phyloP scores from a whole-genome alignment of 2,888 invertebrate species.

The Keiferia lycopersicella region DNA sequence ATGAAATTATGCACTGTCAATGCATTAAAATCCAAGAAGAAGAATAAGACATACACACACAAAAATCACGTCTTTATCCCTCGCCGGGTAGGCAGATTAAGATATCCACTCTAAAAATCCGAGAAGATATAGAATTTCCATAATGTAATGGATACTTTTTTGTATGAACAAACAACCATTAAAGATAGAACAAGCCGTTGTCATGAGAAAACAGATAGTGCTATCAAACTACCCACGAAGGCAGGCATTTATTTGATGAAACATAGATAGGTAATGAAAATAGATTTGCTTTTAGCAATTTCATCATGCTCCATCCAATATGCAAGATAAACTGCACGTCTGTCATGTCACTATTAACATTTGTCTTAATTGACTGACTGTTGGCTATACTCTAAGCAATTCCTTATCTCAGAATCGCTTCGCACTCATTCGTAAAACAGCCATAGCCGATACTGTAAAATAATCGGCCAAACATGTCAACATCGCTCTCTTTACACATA shows the following conservation, averaged over 20 bases:
- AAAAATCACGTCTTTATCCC: too few relatives aligned
- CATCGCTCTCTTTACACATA: constrained; percentile 55
- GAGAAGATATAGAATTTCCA: too few relatives aligned
- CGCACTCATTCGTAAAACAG: constrained; percentile 28
- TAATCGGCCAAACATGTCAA: constrained; percentile 56
- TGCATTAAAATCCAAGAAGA: too few relatives aligned
- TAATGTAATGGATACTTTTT: too few relatives aligned
- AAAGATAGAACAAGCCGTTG: not conserved
- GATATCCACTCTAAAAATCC: too few relatives aligned
- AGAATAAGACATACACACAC: too few relatives aligned
- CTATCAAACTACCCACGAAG: constrained; percentile 3
- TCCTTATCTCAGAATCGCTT: constrained; percentile 27
- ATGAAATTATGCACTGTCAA: too few relatives aligned
- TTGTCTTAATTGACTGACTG: constrained; percentile 16
- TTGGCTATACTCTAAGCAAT: not conserved
- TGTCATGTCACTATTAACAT: constrained; percentile 14
- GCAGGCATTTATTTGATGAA: not conserved
- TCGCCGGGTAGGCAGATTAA: too few relatives aligned
- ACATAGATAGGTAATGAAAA: constrained; percentile 2
- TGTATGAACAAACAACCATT: not conserved
- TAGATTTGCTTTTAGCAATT: constrained; percentile 11
- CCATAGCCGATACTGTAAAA: constrained; percentile 44
- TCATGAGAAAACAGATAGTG: constrained; percentile 5
- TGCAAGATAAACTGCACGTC: not conserved
- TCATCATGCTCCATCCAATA: not conserved